Conservation (phyloP, 1,140 invertebrate genomes). For the Eupristina koningsbergeri region DNA sequence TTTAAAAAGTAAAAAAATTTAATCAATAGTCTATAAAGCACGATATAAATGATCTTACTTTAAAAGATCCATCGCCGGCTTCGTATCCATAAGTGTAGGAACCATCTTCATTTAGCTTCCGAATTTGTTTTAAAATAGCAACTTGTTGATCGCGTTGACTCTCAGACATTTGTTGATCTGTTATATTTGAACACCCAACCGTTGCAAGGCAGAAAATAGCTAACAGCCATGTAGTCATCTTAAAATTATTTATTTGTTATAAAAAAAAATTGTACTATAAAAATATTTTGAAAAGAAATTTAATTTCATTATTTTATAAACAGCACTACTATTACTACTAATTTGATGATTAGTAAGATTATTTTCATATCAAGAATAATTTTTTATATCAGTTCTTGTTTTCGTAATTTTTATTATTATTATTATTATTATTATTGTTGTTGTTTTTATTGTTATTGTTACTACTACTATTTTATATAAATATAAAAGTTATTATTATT, state of each 20-base stretch:
- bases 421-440: too few species aligned
- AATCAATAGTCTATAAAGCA: too few species aligned
- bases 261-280: neutral
- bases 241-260: conserved; percentile 52
- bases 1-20: too few species aligned
- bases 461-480: too few species aligned
- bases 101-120: conserved; percentile 86
- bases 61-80: conserved; percentile 87
- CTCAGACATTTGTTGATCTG: conserved; percentile 71
- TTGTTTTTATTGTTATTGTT: too few species aligned
- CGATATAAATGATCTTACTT: conserved; percentile 65
- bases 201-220: conserved; percentile 69
- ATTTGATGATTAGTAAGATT: too few species aligned
- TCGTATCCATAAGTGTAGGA: conserved; percentile 90
- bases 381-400: too few species aligned
- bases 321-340: too few species aligned
- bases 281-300: neutral
- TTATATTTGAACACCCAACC: conserved; percentile 68
- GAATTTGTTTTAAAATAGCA: conserved; percentile 83
- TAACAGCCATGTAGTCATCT: conserved; percentile 73
- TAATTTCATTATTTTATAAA: too few species aligned
- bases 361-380: too few species aligned
- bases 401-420: too few species aligned
- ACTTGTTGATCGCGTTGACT: conserved; percentile 72
- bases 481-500: too few species aligned